Conservation (phyloP, 1,140 invertebrate species). For the Trichonephila clavipes region DNA sequence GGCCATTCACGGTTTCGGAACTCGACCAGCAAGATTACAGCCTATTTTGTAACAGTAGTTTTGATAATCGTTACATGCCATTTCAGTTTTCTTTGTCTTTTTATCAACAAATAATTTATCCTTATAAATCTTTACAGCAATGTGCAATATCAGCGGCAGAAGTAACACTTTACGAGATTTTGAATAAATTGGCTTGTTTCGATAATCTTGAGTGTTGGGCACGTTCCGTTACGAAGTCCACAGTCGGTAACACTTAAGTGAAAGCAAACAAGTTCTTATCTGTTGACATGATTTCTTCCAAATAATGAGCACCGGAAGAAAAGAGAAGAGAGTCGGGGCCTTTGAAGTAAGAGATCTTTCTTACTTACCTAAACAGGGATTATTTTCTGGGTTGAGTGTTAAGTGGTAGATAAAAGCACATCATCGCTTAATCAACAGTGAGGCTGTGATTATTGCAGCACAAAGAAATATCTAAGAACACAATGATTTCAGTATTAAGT, state of each 20-base stretch:
- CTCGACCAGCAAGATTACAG: no score
- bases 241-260: conserved; percentile 27
- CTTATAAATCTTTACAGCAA: neutral
- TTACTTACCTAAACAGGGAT: neutral
- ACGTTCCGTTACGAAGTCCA: conserved; percentile 44
- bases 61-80: no score
- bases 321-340: conserved; percentile 23
- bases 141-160: neutral
- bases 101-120: neutral
- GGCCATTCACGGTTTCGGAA: no score
- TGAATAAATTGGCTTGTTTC: neutral
- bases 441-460: neutral
- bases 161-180: neutral
- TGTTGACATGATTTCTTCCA: conserved; percentile 29
- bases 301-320: conserved; percentile 43
- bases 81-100: no score
- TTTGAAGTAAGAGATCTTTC: conserved; percentile 9
- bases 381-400: neutral
- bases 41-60: no score
- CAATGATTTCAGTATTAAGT: no score
- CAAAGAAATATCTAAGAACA: neutral
- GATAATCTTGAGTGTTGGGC: neutral
- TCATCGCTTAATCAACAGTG: neutral
- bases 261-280: conserved; percentile 30
- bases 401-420: neutral